Evolutionary conservation across 2,888 invertebrate species (phyloP).

Genomic region (Idaea aversata): DNA sequence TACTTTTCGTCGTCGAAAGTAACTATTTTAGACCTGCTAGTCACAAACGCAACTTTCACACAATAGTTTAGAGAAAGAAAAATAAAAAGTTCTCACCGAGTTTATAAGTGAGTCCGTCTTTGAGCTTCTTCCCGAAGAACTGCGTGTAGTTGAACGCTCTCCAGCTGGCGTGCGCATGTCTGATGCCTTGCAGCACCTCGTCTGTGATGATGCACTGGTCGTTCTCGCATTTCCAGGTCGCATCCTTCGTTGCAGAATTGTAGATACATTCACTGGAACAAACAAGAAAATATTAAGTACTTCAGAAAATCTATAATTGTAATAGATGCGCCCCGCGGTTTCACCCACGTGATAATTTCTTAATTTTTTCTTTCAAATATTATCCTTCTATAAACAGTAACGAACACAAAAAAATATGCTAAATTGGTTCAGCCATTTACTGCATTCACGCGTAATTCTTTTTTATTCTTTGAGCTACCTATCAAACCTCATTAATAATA

Average conservation of each 20-base stretch:
- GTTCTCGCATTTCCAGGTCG: slow-evolving; percentile 83
- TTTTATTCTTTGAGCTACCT: neutral
- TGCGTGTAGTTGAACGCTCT: slow-evolving; percentile 88
- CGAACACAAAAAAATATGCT: too few species aligned
- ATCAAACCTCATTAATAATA: neutral
- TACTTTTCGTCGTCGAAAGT: too few species aligned
- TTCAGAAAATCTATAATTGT: neutral
- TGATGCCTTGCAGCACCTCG: slow-evolving; percentile 84
- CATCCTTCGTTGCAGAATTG: slow-evolving; percentile 19
- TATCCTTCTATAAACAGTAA: too few species aligned
- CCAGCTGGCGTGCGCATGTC: slow-evolving; percentile 85
- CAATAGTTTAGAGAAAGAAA: too few species aligned
- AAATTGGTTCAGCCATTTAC: too few species aligned
- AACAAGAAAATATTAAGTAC: slow-evolving; percentile 5
- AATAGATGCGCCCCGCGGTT: too few species aligned
- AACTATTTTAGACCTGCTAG: too few species aligned
- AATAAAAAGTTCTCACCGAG: slow-evolving; percentile 79
- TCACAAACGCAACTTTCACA: too few species aligned
- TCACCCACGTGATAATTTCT: too few species aligned
- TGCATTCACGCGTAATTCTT: too few species aligned
- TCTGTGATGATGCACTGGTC: slow-evolving; percentile 88
- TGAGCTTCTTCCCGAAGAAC: slow-evolving; percentile 91
- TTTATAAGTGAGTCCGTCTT: slow-evolving; percentile 88
- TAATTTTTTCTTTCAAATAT: too few species aligned
- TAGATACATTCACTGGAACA: slow-evolving; percentile 78